Conservation (phyloP, 1,140 invertebrate species). For the Bombus terrestris region DNA sequence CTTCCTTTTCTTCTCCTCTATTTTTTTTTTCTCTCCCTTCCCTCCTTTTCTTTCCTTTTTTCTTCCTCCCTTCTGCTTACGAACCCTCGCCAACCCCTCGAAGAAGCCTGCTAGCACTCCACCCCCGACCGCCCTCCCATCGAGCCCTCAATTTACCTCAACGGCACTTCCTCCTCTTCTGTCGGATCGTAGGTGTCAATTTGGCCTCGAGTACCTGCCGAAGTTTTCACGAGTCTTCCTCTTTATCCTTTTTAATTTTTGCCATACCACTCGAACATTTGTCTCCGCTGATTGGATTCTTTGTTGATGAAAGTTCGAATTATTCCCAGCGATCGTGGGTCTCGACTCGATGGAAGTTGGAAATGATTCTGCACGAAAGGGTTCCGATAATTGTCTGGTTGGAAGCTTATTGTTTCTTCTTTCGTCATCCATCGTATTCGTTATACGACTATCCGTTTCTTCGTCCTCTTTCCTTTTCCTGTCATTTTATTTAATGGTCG, state of each 20-base stretch:
- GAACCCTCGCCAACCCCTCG: slow-evolving; percentile 50
- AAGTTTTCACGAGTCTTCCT: slow-evolving; percentile 53
- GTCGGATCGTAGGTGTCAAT: slow-evolving; percentile 76
- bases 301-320: slow-evolving; percentile 38
- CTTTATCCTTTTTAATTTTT: slow-evolving; percentile 58
- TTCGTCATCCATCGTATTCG: neutral
- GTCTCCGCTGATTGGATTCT: slow-evolving; percentile 54
- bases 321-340: slow-evolving; percentile 12
- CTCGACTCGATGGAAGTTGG: neutral
- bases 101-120: slow-evolving; percentile 49
- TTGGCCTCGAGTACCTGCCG: slow-evolving; percentile 63
- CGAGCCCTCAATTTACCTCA: slow-evolving; percentile 76
- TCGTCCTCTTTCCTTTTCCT: neutral
- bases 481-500: neutral
- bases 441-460: neutral
- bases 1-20: slow-evolving; percentile 36
- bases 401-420: slow-evolving; percentile 25
- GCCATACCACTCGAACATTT: slow-evolving; percentile 52
- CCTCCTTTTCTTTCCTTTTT: slow-evolving; percentile 38
- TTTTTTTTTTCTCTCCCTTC: slow-evolving; percentile 12
- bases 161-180: slow-evolving; percentile 58
- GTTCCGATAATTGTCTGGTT: slow-evolving; percentile 38
- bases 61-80: slow-evolving; percentile 48
- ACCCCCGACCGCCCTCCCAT: slow-evolving; percentile 49
- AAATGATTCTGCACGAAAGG: slow-evolving; percentile 23